A percentile compares a stretch with the other conserved stretches of the same genome.
Evolutionary conservation across 2,113 vertebrate species (phyloP).

Genomic region (Corythaeola cristata): DNA sequence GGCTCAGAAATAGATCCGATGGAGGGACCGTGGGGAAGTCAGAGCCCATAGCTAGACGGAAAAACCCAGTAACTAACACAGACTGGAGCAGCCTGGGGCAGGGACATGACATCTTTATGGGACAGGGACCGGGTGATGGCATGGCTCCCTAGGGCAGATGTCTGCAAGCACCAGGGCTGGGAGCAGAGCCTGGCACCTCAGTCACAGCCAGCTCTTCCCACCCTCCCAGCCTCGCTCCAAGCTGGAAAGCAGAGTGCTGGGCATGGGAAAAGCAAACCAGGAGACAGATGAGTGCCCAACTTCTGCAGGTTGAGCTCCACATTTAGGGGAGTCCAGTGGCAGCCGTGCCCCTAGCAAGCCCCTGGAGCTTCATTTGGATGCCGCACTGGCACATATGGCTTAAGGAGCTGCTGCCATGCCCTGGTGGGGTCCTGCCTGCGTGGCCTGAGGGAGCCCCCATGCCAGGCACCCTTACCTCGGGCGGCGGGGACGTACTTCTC

Average conservation of each 20-base stretch:
- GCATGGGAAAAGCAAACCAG: not conserved
- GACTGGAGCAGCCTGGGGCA: not conserved
- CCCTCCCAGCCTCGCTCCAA: not conserved
- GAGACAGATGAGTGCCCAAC: not conserved
- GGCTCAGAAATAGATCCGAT: not conserved
- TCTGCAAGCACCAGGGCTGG: not conserved
- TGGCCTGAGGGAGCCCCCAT: rapidly evolving
- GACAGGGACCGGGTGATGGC: too few species aligned
- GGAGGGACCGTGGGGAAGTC: not conserved
- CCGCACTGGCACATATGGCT: rapidly evolving
- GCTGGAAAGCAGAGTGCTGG: not conserved
- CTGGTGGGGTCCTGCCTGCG: not conserved
- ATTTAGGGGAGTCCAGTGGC: rapidly evolving
- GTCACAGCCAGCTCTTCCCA: not conserved
- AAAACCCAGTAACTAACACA: not conserved
- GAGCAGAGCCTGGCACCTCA: not conserved
- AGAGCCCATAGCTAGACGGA: not conserved
- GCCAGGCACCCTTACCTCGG: constrained; percentile 78
- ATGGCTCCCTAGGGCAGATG: not conserved
- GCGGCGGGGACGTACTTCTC: constrained; percentile 80
- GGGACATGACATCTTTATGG: not conserved
- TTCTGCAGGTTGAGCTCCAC: not conserved
- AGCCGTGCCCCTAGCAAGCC: not conserved
- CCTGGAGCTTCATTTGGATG: not conserved
- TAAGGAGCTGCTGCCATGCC: not conserved